phyloP scores from a whole-genome alignment of 2,113 vertebrate species.

The Gobius niger region DNA sequence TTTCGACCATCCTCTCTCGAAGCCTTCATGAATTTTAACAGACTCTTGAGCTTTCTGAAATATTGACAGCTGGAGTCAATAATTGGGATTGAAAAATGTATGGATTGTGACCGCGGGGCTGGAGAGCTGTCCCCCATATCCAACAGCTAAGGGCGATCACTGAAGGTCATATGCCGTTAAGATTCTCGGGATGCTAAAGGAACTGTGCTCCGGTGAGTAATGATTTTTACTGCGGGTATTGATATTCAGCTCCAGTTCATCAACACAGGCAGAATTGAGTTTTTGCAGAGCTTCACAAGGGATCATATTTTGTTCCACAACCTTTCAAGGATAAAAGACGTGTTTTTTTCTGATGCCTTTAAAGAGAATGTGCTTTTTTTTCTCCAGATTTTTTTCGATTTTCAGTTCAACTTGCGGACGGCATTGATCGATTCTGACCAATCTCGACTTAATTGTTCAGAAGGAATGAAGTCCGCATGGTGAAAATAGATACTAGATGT shows the following conservation, averaged over 20 bases:
- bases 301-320: slow-evolving; percentile 14
- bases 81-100: slow-evolving; percentile 46
- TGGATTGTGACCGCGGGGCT: slow-evolving; percentile 23
- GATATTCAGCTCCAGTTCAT: slow-evolving; percentile 37
- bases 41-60: slow-evolving; percentile 35
- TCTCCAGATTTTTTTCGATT: no score
- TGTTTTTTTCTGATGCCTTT: background rate
- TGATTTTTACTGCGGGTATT: slow-evolving; percentile 28
- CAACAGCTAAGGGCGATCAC: slow-evolving; percentile 42
- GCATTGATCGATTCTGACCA: no score
- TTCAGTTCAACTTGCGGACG: no score
- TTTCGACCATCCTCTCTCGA: slow-evolving; percentile 7
- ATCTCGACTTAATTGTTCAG: no score
- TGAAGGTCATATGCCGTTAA: slow-evolving; percentile 44
- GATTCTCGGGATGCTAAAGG: slow-evolving; percentile 32
- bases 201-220: slow-evolving; percentile 17
- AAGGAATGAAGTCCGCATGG: no score
- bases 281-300: background rate
- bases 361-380: no score
- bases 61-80: slow-evolving; percentile 54
- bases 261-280: slow-evolving; percentile 15
- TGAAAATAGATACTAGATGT: no score
- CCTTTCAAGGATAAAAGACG: background rate
- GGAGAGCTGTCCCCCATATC: slow-evolving; percentile 19
- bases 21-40: slow-evolving; percentile 53